Evolutionary conservation across 2,888 invertebrate species (phyloP), one percentile per base, ranked within the genome.

Genomic region (Synanthedon tipuliformis): DNA sequence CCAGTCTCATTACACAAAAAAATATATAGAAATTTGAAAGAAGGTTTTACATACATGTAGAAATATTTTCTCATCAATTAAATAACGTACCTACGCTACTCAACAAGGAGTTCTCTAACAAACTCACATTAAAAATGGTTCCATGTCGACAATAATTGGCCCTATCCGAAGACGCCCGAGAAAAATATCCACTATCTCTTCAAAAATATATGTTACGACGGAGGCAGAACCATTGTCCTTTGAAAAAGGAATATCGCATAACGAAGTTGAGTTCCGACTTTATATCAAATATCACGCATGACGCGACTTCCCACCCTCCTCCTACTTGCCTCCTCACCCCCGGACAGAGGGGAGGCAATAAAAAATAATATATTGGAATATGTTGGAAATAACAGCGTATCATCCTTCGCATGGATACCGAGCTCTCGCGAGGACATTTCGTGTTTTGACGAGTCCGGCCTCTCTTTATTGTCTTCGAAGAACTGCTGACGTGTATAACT

Each of bases 361-460:
- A 88, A 88, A 88, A 88, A 88, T 88, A 88, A 88, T 88, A 88
- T 88, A 88, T 88, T 87, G 88, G 88, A 88, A 88, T 88, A 87
- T 88, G 88, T 85, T 88, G 86, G 84, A 84, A 86, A 87, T 88
- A 88, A 88, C 87, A 83, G 80, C 78, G 87, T 86, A 87, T 85
- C 84, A 87, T 86, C 81, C 80, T 81, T 77, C 67, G 71, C 78
- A 67, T 74, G 78, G 81, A 78, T 78, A 74, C 77, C 71, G 69
- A 66, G 62, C 67, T 61, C 63, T 61, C 62, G 63, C 68, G 70
- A 75, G 81, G 82, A 79, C 81, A 79, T 78, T 34, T 80, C 74
- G 74, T 73, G 69, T 73, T 73, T 70, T 78, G 78, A 80, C 77
- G 77, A 76, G 86, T 88, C 85, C 86, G 62, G 84, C 75, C 72